Evolutionary conservation across 2,797 vertebrate species (phyloP).

Genomic region (Coreius guichenoti): DNA sequence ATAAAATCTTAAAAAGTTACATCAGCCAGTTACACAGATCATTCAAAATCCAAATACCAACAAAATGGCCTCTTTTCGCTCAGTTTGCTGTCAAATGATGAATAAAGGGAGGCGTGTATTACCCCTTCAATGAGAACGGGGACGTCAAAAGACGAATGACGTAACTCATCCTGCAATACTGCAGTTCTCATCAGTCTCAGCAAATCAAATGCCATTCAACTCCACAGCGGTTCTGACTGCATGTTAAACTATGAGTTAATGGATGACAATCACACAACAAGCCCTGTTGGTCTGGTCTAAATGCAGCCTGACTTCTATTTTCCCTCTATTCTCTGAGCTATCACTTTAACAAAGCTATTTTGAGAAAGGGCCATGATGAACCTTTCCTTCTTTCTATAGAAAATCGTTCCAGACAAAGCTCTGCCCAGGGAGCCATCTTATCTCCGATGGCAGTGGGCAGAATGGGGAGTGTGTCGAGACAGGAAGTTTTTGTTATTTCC

Average conservation of each 20-base stretch:
- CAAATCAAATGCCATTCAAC: constrained; percentile 72
- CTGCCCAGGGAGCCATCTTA: constrained; percentile 32
- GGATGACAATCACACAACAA: constrained; percentile 68
- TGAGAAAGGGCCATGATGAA: constrained; percentile 10
- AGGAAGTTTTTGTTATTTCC: constrained; percentile 53
- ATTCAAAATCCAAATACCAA: not conserved
- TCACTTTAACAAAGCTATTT: constrained; percentile 51
- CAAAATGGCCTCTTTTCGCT: not conserved
- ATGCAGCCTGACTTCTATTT: constrained; percentile 45
- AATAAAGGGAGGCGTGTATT: not conserved
- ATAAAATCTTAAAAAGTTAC: not conserved
- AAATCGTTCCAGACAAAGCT: constrained; percentile 37
- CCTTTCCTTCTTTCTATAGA: constrained; percentile 26
- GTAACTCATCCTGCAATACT: not conserved
- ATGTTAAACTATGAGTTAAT: constrained; percentile 72
- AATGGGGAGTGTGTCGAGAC: constrained; percentile 14
- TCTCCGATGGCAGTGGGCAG: constrained; percentile 35
- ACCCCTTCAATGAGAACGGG: constrained; percentile 62
- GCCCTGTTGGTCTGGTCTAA: constrained; percentile 53
- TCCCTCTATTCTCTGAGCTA: constrained; percentile 32
- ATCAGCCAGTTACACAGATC: not conserved
- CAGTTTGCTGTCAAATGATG: not conserved
- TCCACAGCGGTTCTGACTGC: constrained; percentile 67
- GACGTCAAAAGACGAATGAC: not conserved
- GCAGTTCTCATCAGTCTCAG: constrained; percentile 61